A percentile compares a stretch with the other conserved stretches of the same genome.
Evolutionary conservation across 2,113 vertebrate genomes (phyloP).

Genomic region (Motacilla alba): DNA sequence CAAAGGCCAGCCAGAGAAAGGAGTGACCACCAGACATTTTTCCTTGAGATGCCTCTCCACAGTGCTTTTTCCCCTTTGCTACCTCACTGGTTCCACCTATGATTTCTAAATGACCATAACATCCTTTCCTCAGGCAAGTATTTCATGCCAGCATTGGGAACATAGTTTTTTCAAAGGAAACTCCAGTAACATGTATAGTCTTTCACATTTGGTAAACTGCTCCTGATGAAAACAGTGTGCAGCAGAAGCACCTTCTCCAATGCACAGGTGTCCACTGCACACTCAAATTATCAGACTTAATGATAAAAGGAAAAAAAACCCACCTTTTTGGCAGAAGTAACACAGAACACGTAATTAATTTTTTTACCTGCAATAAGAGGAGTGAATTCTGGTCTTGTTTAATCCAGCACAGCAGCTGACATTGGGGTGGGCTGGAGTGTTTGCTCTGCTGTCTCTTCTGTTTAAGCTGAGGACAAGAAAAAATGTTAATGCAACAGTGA

Average conservation of each 20-base stretch:
- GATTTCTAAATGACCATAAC: background rate
- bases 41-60: background rate
- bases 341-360: background rate
- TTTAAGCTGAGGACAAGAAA: background rate
- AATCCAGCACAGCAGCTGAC: background rate
- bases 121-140: background rate
- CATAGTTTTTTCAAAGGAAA: background rate
- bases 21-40: background rate
- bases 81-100: background rate
- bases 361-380: background rate
- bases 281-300: background rate
- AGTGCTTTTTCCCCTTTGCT: background rate
- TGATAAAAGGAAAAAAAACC: background rate
- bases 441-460: background rate
- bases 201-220: background rate
- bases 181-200: background rate
- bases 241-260: background rate
- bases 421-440: background rate
- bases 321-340: background rate
- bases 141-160: background rate
- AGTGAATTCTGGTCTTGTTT: background rate
- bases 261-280: background rate
- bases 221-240: background rate
- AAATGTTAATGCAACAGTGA: background rate
- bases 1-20: background rate